Conservation (phyloP, 92 coral and sea anemone species). For the Pocillopora meandrina region DNA sequence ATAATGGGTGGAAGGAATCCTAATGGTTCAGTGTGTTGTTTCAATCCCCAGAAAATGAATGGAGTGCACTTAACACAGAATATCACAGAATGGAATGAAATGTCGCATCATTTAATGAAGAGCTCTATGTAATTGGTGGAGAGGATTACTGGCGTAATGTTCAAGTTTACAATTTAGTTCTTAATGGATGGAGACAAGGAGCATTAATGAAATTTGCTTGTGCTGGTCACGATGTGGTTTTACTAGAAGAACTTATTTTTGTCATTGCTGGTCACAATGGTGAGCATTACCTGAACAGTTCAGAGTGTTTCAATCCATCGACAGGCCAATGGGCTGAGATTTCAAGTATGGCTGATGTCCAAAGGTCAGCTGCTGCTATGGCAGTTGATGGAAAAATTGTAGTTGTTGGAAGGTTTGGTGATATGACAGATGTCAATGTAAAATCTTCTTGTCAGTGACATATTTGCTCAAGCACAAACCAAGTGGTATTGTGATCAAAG, state of each 20-base stretch:
- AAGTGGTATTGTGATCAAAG: not conserved
- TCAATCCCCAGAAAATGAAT: not conserved
- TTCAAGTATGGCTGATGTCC: slow-evolving; percentile 14
- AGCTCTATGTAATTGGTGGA: slow-evolving; percentile 42
- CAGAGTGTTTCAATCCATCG: too few species aligned
- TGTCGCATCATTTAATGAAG: slow-evolving; percentile 22
- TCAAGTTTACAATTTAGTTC: slow-evolving; percentile 13
- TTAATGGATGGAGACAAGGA: slow-evolving; percentile 26
- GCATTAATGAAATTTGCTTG: not conserved
- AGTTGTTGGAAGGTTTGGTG: slow-evolving; percentile 40
- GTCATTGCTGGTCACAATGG: too few species aligned
- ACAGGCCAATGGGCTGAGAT: slow-evolving; percentile 28
- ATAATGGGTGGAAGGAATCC: slow-evolving; percentile 10
- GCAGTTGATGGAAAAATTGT: slow-evolving; percentile 22
- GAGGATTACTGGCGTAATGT: not conserved
- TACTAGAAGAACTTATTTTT: slow-evolving; percentile 27
- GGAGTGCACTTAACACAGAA: not conserved
- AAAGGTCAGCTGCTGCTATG: slow-evolving; percentile 23
- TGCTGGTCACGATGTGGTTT: slow-evolving; percentile 47
- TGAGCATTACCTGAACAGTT: too few species aligned
- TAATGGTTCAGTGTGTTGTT: not conserved
- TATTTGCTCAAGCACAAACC: slow-evolving; percentile 33
- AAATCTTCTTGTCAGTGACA: too few species aligned
- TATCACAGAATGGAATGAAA: not conserved
- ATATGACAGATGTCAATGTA: not conserved